Evolutionary conservation across 2,888 invertebrate species (phyloP), one percentile per base, ranked within the genome.

Genomic region (Limnephilus auricula): DNA sequence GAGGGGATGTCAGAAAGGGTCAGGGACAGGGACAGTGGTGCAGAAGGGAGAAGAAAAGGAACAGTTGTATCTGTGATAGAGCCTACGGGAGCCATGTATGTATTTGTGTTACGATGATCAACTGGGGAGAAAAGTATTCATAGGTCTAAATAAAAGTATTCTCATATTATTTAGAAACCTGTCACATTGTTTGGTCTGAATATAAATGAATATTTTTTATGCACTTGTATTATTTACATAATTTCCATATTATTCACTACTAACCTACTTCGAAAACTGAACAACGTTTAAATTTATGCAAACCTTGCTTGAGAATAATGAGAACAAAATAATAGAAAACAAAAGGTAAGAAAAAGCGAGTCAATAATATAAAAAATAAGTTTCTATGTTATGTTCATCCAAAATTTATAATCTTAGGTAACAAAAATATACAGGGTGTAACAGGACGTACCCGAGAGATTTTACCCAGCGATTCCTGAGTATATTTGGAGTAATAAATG

Each of bases 21-120:
- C 34, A 90, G 50, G 34, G 15, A 4, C 15, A 45, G 45, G 45
- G 4, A 15, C 45, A 45, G 45, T 4, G 50, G 32, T 50, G 50
- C 30, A 37, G 90, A 90, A 65, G 25, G 80, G 50, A 82, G 65
- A 89, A 34, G 85, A 78, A 82, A 86, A 79, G 40, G 65, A 90
- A 90, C 88, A 90, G 90, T 92, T 91, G 89, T 91, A 92, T 93
- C 93, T 93, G 93, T 93, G 93, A 93, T 93, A 93, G 92, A 92
- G 93, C 93, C 93, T 93, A 92, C 79, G 83, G 91, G 90, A 92
- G 87, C 90, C 85, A 83, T 83, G 31, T 83, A 32, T 83, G 85
- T 78, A 65, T 90, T 86, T 86, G 40, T 90, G 86, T 86, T 40
- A 90, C 40, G 40, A 87, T 32, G 86, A 87, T 90, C 90, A 86